Evolutionary conservation across 2,797 vertebrate species (phyloP).

Genomic region (Picus viridis): DNA sequence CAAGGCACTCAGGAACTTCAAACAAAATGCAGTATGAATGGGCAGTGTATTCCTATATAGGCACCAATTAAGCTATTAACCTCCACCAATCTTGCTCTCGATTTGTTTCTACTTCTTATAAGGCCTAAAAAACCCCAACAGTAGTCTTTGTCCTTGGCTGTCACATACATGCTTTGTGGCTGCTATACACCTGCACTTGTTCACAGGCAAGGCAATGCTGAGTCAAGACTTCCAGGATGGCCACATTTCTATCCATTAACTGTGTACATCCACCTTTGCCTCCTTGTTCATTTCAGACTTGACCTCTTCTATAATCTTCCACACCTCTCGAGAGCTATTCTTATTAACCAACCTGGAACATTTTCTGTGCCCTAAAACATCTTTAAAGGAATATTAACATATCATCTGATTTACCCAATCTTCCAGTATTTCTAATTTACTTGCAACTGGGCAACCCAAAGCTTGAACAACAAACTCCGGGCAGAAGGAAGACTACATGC

Average conservation of each 20-base stretch:
- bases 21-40: not conserved
- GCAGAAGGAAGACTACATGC: not conserved
- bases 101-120: not conserved
- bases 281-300: not conserved
- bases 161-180: rapidly evolving
- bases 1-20: not conserved
- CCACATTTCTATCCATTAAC: not conserved
- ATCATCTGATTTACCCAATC: not conserved
- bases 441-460: not conserved
- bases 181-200: not conserved
- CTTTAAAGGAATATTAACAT: not conserved
- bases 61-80: not conserved
- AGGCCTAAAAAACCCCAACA: not conserved
- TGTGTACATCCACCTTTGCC: not conserved
- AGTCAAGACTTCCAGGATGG: not conserved
- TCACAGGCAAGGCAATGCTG: not conserved
- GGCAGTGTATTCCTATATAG: not conserved
- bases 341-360: not conserved
- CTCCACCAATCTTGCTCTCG: not conserved
- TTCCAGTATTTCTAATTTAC: not conserved
- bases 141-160: not conserved
- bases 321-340: not conserved
- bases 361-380: not conserved
- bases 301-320: not conserved
- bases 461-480: not conserved